A percentile compares a stretch with the other conserved stretches of the same genome.
Evolutionary conservation across 2,888 invertebrate species (phyloP).

Genomic region (Agrotis clavis): DNA sequence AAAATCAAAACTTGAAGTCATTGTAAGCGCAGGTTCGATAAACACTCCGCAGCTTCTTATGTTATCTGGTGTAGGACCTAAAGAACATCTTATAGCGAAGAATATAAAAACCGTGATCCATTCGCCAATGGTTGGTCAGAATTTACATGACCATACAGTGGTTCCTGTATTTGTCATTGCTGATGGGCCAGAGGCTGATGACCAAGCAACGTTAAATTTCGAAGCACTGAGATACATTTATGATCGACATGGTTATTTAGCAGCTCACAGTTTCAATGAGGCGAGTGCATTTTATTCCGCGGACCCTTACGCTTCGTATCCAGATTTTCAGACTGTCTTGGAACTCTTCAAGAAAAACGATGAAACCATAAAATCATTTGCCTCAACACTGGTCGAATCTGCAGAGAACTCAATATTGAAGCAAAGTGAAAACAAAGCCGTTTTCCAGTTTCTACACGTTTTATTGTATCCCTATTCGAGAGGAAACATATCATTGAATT

Average conservation of each 20-base stretch:
- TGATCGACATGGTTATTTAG: slow-evolving; percentile 47
- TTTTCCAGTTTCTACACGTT: slow-evolving; percentile 13
- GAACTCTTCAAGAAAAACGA: neutral
- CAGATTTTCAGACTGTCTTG: slow-evolving; percentile 39
- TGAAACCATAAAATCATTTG: slow-evolving; percentile 26
- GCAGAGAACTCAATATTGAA: slow-evolving; percentile 47
- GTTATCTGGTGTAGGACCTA: slow-evolving; percentile 62
- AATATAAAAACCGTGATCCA: slow-evolving; percentile 35
- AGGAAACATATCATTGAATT: slow-evolving; percentile 53
- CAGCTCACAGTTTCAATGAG: slow-evolving; percentile 6
- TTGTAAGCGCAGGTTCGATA: slow-evolving; percentile 55
- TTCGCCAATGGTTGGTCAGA: slow-evolving; percentile 57
- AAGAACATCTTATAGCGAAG: slow-evolving; percentile 39
- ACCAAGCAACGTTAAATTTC: slow-evolving; percentile 19
- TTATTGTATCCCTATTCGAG: slow-evolving; percentile 46
- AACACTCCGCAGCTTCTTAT: slow-evolving; percentile 56
- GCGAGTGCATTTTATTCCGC: slow-evolving; percentile 34
- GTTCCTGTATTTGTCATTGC: slow-evolving; percentile 36
- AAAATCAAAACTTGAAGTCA: slow-evolving; percentile 50
- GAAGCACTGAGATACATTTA: slow-evolving; percentile 45
- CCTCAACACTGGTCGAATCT: slow-evolving; percentile 38
- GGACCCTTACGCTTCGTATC: slow-evolving; percentile 12
- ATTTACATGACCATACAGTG: slow-evolving; percentile 54
- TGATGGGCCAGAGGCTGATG: slow-evolving; percentile 4
- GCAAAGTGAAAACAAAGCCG: slow-evolving; percentile 40